Evolutionary conservation across 2,888 invertebrate genomes (phyloP), one percentile per base, ranked within the genome.

Genomic region (Cheilosia vulpina): DNA sequence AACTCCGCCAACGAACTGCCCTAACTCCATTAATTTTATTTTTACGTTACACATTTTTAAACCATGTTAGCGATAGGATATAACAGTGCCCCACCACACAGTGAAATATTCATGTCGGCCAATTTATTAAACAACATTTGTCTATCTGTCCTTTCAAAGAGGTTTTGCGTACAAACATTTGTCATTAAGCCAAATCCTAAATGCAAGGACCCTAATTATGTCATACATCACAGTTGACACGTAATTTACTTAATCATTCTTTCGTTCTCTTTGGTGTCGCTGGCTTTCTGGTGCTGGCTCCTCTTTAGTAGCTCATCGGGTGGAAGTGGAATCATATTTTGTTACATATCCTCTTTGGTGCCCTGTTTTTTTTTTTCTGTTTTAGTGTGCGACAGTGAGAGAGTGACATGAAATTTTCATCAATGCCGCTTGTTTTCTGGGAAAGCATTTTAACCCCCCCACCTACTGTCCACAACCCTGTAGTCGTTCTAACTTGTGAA

Each of bases 181-280:
- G 52, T 81, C 79, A 79, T 63, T 58, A 79, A 79, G 73, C 62
- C 63, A 73, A 83, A 83, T 83, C 79, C 73, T 78, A 41, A 78
- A 83, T 68, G 60, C 53, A 78, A 65, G 53, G 52, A 79, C 73
- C 58, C 79, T 73, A 83, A 79, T 75, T 79, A 84, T 69, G 63
- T 52, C 57, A 84, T 84, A 79, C 63, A 79, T 84, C 83, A 79
- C 68, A 73, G 73, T 69, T 84, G 83, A 79, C 73, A 79, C 45
- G 68, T 65, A 75, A 78, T 79, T 84, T 84, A 73, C 73, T 75
- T 69, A 84, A 84, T 79, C 79, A 72, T 73, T 52, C 83, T 52
- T 57, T 50, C 50, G 9, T 21, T 21, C 21, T 50, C 13, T 45
- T 7, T 2, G n/a, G 17, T 50, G 19, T 9, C 19, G 17, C 21